Evolutionary conservation across 2,888 invertebrate species (phyloP), one percentile per base, ranked within the genome.

Genomic region (Candidula unifasciata): DNA sequence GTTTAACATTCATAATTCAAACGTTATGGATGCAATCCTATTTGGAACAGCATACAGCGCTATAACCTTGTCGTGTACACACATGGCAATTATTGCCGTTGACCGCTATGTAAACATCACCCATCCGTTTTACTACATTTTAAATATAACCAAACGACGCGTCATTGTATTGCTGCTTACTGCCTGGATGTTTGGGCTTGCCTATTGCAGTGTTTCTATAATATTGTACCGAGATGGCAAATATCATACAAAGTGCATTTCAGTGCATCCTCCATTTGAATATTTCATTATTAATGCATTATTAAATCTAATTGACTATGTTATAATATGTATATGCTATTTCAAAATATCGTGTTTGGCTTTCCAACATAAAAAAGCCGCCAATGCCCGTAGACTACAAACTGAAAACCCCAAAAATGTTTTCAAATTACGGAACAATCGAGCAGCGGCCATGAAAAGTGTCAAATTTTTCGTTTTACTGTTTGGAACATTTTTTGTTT

Each of bases 21-120:
- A 24, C 13, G n/a, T 24, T 2, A 13, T 68, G 1, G 79, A 79
- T 21, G 27, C 79, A 0, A 27, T 79, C 71, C 16, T 64, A 27
- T 30, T 57, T 66, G 82, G 60, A 16, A 24, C 16, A n/a, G 37
- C 60, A 5, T 73, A 57, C 30, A 16, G 60, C 37, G 57, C 44
- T 35, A 74, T 44, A 21, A 3, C 16, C 1, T 27, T 64, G 57
- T 60, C 74, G 2, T 64, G 27, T 44, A 44, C 33, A 24, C 82
- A 82, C 18, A 82, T 82, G 74, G 44, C 64, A 1, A 27, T 82
- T 24, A 64, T 82, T 33, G 74, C 82, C 3, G 18, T 74, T 60
- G 82, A 82, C 13, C 74, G 82, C 10, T 82, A 82, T 44, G 74
- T 82, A 35, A 21, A 74, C 64, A 74, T 82, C 0, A 60, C 60